Conservation (phyloP, 1,140 invertebrate species). For the Apolygus lucorum region DNA sequence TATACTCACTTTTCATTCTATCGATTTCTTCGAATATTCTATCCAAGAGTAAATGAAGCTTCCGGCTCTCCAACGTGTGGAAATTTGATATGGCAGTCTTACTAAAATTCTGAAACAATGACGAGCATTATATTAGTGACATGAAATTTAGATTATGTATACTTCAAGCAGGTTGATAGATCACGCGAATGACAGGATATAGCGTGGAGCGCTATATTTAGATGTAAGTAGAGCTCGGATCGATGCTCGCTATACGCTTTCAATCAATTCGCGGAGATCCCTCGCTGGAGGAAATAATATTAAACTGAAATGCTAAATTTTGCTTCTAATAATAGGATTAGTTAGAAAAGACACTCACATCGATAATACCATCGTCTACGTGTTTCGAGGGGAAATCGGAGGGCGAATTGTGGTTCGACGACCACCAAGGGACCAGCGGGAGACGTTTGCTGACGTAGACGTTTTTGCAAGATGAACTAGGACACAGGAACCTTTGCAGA, state of each 20-base stretch:
- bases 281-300: too few species aligned
- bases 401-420: constrained; percentile 5
- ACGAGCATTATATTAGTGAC: too few species aligned
- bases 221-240: too few species aligned
- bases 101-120: constrained; percentile 21
- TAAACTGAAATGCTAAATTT: too few species aligned
- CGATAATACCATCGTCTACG: constrained; percentile 19
- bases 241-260: too few species aligned
- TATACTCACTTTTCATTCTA: constrained; percentile 48
- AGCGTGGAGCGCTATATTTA: too few species aligned
- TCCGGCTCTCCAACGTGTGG: constrained; percentile 28
- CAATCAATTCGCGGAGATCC: too few species aligned
- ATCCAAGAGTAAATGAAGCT: constrained; percentile 45
- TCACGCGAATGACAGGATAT: too few species aligned
- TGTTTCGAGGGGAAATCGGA: constrained; percentile 5
- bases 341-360: constrained; percentile 22
- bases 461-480: constrained; percentile 31
- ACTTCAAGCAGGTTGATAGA: too few species aligned
- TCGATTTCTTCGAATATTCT: constrained; percentile 49
- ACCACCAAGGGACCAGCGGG: constrained; percentile 21
- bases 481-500: constrained; percentile 31
- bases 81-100: constrained; percentile 4
- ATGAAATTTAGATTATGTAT: too few species aligned
- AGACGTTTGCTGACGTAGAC: background rate
- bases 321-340: too few species aligned